Evolutionary conservation across 2,113 vertebrate genomes (phyloP).

Genomic region (Aythya baeri): DNA sequence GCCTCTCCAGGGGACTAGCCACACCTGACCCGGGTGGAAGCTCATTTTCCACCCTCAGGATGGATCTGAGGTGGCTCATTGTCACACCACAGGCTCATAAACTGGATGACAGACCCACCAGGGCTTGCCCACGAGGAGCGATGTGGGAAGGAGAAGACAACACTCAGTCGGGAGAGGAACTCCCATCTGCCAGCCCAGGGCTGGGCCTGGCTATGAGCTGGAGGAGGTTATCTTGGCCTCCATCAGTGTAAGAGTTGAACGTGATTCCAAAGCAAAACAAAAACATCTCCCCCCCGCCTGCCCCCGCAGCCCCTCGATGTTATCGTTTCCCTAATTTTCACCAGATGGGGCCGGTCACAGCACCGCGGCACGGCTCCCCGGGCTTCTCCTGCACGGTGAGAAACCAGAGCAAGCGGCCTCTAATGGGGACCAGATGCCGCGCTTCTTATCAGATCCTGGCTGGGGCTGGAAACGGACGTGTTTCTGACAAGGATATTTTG

Average conservation of each 20-base stretch:
- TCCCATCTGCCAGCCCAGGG: background rate
- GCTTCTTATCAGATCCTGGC: slow-evolving; percentile 69
- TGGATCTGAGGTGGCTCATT: background rate
- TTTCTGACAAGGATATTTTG: slow-evolving; percentile 65
- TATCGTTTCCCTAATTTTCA: slow-evolving; percentile 68
- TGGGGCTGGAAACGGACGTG: slow-evolving; percentile 49
- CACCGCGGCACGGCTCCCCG: background rate
- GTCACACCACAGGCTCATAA: background rate
- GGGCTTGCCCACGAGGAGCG: background rate
- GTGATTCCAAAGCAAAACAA: slow-evolving; percentile 68
- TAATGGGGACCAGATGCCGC: slow-evolving; percentile 73
- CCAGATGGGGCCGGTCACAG: slow-evolving; percentile 59
- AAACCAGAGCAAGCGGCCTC: slow-evolving; percentile 11
- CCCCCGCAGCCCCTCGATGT: slow-evolving; percentile 9
- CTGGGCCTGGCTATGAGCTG: background rate
- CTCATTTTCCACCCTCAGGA: background rate
- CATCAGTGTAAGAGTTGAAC: slow-evolving; percentile 65
- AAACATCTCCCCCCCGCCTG: background rate
- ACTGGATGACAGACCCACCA: background rate
- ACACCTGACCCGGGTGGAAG: background rate
- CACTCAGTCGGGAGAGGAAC: background rate
- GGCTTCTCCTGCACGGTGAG: background rate
- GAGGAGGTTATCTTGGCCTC: slow-evolving; percentile 42
- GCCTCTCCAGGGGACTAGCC: background rate
- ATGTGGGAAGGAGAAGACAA: background rate